Evolutionary conservation across 92 coral and sea anemone species (phyloP), one percentile per base, ranked within the genome.

Genomic region (Parazoanthus atlanticus): DNA sequence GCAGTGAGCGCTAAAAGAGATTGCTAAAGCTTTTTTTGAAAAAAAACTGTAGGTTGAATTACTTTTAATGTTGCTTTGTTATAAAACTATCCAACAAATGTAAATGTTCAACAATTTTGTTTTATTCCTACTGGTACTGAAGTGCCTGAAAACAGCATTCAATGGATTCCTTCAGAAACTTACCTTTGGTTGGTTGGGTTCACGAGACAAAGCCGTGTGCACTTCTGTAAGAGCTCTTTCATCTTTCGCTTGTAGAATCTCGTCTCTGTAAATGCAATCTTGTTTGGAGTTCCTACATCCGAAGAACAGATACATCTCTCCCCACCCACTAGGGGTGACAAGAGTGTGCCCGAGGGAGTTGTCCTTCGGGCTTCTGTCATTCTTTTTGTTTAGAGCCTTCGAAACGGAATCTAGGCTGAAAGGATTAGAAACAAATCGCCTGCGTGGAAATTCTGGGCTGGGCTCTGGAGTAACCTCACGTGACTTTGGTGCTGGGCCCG

Each of bases 271-370:
- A 52, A 97, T 97, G 79, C 91, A 93, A 85, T 97, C 99, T 65
- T 93, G 97, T 73, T 88, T 73, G 2, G 98, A 94, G 84, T 94
- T 92, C 43, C 99, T 94, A 67, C 99, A 97, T 19, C 99, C 99
- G 77, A 97, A 97, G 82, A 92, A 97, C 66, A 97, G 82, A 64
- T 89, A 41, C 95, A 97, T 91, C 78, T 92, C 91, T 21, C 99
- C 99, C 99, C 96, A 97, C 38, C 52, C 79, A 3, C 71, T 34
- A 80, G 78, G 88, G 70, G 67, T n/a, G 29, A 52, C 26, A 49
- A 74, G 89, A 23, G 83, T 26, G 30, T 54, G 33, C 17, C 56
- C 54, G 26, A 52, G 82, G 52, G 81, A 74, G 32, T 5, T 52
- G 17, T 72, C 69, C 30, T 15, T 30, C 23, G 21, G 31, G 47